Evolutionary conservation across 2,888 invertebrate genomes (phyloP).

Genomic region (Onthophagus sagittarius): DNA sequence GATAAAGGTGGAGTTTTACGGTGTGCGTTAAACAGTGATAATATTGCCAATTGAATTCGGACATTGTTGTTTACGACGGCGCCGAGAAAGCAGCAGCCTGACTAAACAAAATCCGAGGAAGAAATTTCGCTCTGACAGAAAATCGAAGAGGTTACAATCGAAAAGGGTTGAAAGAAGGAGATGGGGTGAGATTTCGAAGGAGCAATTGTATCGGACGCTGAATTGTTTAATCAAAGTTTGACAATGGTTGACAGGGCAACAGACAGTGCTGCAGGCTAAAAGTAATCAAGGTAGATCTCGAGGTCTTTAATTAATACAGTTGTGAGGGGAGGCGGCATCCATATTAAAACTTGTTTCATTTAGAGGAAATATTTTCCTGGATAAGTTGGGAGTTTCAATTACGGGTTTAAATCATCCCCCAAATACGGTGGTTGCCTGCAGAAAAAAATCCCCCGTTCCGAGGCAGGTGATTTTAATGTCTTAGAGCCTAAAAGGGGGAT

Average conservation of each 20-base stretch:
- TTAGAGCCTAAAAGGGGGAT: neutral
- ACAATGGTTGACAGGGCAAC: neutral
- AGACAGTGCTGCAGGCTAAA: neutral
- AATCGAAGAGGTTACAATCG: neutral
- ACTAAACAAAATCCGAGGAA: neutral
- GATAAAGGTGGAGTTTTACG: neutral
- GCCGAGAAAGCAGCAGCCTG: neutral
- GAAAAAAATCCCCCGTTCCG: neutral
- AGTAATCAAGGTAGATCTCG: neutral
- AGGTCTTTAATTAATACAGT: neutral
- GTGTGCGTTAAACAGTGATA: neutral
- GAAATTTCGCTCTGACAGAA: neutral
- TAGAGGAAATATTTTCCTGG: neutral
- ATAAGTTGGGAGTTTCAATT: neutral
- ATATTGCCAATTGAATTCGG: neutral
- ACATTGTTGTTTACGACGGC: neutral
- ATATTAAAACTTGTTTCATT: slow-evolving; percentile 5
- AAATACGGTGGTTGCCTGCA: neutral
- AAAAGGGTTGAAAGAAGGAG: neutral
- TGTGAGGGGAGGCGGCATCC: neutral
- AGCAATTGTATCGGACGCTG: neutral
- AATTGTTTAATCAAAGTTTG: neutral
- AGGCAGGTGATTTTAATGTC: neutral
- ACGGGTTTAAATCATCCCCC: neutral
- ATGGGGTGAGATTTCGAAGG: neutral